Conservation (phyloP, 1,140 invertebrate genomes). For the Bombus haemorrhoidalis region DNA sequence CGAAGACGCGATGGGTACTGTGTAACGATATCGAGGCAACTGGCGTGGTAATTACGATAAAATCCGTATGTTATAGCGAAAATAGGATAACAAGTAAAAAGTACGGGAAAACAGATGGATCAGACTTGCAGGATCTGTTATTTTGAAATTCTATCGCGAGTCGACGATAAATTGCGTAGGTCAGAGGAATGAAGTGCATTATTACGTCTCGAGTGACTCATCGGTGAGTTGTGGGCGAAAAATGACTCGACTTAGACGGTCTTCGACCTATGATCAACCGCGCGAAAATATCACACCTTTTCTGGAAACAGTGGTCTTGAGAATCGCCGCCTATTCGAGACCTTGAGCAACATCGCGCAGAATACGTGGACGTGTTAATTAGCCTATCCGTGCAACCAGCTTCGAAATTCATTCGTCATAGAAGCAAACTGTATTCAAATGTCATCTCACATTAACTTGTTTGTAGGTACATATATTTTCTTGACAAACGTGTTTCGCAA, state of each 20-base stretch:
- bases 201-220: not conserved
- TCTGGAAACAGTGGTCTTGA: not conserved
- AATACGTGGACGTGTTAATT: not conserved
- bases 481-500: not conserved
- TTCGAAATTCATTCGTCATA: not conserved
- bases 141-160: not conserved
- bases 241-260: not conserved
- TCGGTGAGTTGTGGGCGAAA: not conserved
- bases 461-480: too few species aligned
- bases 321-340: not conserved
- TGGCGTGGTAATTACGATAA: not conserved
- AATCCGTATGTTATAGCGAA: not conserved
- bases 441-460: not conserved
- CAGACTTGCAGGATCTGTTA: not conserved
- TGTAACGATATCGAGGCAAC: not conserved
- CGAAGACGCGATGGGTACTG: not conserved
- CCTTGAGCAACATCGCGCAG: not conserved
- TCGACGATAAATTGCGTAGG: not conserved
- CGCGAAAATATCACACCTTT: not conserved
- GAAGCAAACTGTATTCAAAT: slow-evolving; percentile 7
- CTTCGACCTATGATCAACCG: not conserved
- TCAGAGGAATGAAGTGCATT: not conserved
- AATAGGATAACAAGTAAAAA: too few species aligned
- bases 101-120: not conserved
- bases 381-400: not conserved